Conservation (phyloP, 2,113 vertebrate species). For the Neoarius graeffei region DNA sequence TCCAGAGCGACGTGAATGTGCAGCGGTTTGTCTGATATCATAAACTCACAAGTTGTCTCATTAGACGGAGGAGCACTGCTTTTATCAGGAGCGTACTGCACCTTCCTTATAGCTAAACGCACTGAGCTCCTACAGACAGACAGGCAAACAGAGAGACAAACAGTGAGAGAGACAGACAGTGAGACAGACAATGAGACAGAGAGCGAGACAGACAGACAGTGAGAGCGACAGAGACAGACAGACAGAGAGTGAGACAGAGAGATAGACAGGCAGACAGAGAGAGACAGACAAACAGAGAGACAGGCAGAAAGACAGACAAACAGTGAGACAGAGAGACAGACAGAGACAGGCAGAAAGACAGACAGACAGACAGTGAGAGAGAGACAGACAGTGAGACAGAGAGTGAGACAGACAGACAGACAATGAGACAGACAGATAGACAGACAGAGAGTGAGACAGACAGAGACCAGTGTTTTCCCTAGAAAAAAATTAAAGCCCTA, state of each 20-base stretch:
- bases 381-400: not conserved
- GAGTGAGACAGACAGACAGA: not conserved
- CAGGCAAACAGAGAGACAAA: not conserved
- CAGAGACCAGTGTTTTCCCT: too few relatives aligned
- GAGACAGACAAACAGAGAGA: not conserved
- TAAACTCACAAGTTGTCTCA: constrained; percentile 87
- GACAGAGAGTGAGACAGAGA: not conserved
- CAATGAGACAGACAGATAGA: too few relatives aligned
- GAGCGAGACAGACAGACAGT: not conserved
- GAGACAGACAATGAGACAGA: not conserved
- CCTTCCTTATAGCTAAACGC: constrained; percentile 85
- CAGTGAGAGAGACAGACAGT: not conserved
- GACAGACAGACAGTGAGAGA: not conserved
- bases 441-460: too few relatives aligned
- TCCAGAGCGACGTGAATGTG: constrained; percentile 78
- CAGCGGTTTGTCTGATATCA: constrained; percentile 89
- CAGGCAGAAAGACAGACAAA: not conserved
- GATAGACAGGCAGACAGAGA: not conserved
- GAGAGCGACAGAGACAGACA: not conserved
- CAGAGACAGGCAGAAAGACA: not conserved
- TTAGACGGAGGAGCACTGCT: constrained; percentile 70
- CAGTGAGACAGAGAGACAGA: too few relatives aligned
- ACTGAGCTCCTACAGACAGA: constrained; percentile 78
- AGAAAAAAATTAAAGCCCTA: too few relatives aligned
- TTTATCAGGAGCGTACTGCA: constrained; percentile 81